phyloP scores from a whole-genome alignment of 2,888 invertebrate species.

The Andrena dorsata region DNA sequence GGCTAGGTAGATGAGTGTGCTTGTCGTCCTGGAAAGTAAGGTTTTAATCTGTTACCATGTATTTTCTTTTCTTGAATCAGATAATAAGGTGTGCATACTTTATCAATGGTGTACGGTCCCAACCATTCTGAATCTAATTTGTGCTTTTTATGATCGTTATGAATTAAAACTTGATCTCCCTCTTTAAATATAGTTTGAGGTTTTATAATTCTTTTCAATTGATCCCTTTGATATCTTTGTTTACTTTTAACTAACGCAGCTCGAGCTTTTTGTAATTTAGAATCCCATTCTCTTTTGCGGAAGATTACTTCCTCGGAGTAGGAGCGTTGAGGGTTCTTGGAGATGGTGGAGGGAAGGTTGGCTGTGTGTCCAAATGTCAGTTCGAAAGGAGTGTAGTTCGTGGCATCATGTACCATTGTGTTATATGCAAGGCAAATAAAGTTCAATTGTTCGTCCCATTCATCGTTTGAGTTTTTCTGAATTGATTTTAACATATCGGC shows the following conservation, averaged over 20 bases:
- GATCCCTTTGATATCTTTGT: not conserved
- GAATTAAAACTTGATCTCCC: not conserved
- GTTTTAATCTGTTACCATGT: slow-evolving; percentile 22
- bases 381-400: not conserved
- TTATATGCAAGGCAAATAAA: slow-evolving; percentile 16
- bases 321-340: not conserved
- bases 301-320: not conserved
- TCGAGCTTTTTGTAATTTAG: not conserved
- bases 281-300: not conserved
- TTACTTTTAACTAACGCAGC: not conserved
- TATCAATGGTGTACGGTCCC: not conserved
- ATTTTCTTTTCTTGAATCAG: not conserved
- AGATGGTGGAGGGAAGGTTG: not conserved
- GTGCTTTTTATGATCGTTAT: not conserved
- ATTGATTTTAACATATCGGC: slow-evolving; percentile 8
- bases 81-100: not conserved
- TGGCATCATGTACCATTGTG: not conserved
- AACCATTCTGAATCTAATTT: slow-evolving; percentile 6
- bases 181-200: not conserved
- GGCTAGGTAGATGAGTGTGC: not conserved
- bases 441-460: slow-evolving; percentile 2
- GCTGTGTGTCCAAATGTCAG: not conserved
- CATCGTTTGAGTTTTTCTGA: not conserved
- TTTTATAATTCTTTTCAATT: not conserved
- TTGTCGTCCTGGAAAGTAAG: slow-evolving; percentile 16